Conservation (phyloP, 2,888 invertebrate genomes). For the Xylocampa areola region DNA sequence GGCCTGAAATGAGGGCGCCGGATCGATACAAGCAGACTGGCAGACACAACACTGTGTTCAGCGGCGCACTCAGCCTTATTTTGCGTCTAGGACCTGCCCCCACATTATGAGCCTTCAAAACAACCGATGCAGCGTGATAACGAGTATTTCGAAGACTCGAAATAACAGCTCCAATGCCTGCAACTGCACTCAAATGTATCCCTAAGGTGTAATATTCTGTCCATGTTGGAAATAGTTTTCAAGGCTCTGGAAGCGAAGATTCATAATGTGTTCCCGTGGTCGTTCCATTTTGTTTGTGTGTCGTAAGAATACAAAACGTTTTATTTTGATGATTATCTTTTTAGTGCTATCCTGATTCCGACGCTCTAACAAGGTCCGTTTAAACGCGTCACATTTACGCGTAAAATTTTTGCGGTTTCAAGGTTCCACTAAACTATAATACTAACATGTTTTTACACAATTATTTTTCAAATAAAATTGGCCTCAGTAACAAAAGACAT, state of each 20-base stretch:
- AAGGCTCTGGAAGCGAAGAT: constrained; percentile 36
- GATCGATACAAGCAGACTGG: constrained; percentile 89
- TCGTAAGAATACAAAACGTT: constrained; percentile 19
- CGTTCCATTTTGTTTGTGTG: constrained; percentile 41
- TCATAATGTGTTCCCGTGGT: constrained; percentile 25
- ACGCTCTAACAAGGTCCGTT: constrained; percentile 11
- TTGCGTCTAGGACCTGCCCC: constrained; percentile 41
- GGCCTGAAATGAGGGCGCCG: constrained; percentile 87
- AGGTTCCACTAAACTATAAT: constrained; percentile 39
- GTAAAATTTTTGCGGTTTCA: constrained; percentile 39
- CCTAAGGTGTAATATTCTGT: constrained; percentile 37
- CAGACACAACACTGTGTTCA: constrained; percentile 79
- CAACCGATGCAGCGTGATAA: constrained; percentile 43
- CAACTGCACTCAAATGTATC: constrained; percentile 34
- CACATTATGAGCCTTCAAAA: constrained; percentile 40
- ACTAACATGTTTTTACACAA: constrained; percentile 24
- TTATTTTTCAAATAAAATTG: constrained; percentile 38
- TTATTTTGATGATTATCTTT: constrained; percentile 40
- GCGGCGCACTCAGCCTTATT: constrained; percentile 52
- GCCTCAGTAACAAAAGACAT: constrained; percentile 42
- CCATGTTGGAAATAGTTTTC: constrained; percentile 34
- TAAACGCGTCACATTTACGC: constrained; percentile 26
- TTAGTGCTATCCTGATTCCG: constrained; percentile 24
- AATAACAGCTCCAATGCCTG: constrained; percentile 32
- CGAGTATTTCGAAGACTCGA: constrained; percentile 31